A percentile compares a stretch with the other conserved stretches of the same genome.
Conservation (phyloP, 2,113 vertebrate species). For the Zosterops hypoxanthus region DNA sequence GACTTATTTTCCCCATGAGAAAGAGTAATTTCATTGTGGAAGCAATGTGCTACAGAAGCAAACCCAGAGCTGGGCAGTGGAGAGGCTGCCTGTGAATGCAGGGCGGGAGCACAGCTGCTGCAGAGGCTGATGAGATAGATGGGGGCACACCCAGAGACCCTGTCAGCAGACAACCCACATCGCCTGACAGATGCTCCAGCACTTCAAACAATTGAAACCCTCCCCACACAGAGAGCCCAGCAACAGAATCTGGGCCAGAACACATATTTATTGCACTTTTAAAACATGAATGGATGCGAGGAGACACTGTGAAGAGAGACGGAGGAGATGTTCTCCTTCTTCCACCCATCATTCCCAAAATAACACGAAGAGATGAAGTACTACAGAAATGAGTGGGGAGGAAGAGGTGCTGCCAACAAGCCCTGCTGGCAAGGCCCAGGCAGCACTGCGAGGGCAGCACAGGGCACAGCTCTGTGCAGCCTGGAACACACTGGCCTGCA, state of each 20-base stretch:
- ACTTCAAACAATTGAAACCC: background rate
- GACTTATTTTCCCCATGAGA: background rate
- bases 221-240: background rate
- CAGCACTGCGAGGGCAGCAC: background rate
- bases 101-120: background rate
- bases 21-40: background rate
- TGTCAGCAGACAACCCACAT: background rate
- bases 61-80: background rate
- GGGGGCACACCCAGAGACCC: background rate
- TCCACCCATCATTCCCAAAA: background rate
- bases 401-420: background rate
- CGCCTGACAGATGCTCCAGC: background rate
- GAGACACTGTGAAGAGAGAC: background rate
- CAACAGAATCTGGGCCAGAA: background rate
- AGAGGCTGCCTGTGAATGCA: fast-evolving
- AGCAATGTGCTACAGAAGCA: background rate
- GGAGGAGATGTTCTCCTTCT: background rate
- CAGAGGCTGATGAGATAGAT: background rate
- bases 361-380: background rate
- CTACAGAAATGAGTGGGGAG: background rate
- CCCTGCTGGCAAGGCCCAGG: background rate
- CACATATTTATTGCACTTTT: background rate
- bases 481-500: background rate
- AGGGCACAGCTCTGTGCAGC: background rate
- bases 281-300: background rate